phyloP scores from a whole-genome alignment of 1,140 invertebrate genomes.

The Sesamia nonagrioides region DNA sequence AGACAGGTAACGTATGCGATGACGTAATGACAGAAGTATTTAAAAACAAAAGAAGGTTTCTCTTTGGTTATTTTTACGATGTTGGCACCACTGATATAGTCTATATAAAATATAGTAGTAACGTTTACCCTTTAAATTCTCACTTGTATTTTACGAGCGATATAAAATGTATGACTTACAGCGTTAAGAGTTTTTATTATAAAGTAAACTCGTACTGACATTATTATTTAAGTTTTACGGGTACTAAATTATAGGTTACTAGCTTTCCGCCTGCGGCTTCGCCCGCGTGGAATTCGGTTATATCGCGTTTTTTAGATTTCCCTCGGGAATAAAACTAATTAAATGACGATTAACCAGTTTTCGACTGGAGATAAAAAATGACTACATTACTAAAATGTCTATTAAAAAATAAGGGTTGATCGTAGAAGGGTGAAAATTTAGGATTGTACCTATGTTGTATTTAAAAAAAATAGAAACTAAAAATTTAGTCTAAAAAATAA shows the following conservation, averaged over 20 bases:
- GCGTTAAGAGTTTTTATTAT: conserved; percentile 19
- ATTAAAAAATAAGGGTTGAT: too few species aligned
- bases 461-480: background rate
- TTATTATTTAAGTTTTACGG: background rate
- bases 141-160: conserved; percentile 35
- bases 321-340: too few species aligned
- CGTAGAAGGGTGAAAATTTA: too few species aligned
- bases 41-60: conserved; percentile 13
- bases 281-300: too few species aligned
- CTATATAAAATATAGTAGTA: conserved; percentile 16
- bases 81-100: background rate
- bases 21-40: conserved; percentile 2
- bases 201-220: conserved; percentile 10
- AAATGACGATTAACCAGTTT: too few species aligned
- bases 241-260: too few species aligned
- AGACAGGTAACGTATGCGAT: background rate
- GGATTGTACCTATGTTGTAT: background rate
- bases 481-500: too few species aligned
- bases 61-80: background rate
- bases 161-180: conserved; percentile 42
- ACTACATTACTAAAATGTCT: too few species aligned
- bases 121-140: conserved; percentile 17
- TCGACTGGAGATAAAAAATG: too few species aligned
- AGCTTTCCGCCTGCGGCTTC: too few species aligned
- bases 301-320: too few species aligned